Base-by-base conservation (phyloP, 2,113 vertebrate species). In the Alaudala cheleensis region DNA sequence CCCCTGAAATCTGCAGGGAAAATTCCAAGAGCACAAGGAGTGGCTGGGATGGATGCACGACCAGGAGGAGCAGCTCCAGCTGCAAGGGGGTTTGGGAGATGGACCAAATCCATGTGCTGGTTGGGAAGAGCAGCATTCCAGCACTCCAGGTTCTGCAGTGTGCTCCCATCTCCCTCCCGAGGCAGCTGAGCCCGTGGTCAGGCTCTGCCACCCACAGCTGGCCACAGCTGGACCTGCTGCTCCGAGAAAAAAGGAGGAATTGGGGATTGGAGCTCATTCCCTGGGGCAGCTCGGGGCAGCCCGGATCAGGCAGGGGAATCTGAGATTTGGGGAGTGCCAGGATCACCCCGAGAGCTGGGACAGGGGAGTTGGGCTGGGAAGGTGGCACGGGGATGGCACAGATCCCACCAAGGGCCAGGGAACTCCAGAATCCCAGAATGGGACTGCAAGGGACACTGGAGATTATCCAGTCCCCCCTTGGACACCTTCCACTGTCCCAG, bases 341-440 rank as follows among this genome's bases (percentile, higher is more conserved):
- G 14, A 16, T 60, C 69, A 34, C 28, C 37, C 44, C 0, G 0
- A 57, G 56, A 62, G 45, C 44, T 53, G 9, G 2, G 44, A 44
- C 26, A 0, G 1, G 42, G 14, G 17, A 33, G 13, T 0, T 1
- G 3, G 56, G 49, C 65, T 4, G 24, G 24, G 22, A 10, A 45
- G 2, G 34, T 5, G 5, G 7, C 11, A 5, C 23, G 3, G 50
- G 21, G 29, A 25, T 0, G 2, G 61, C 4, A 70, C 26, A 83
- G 34, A 47, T 37, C 31, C 2, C 9, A 2, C 9, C 31, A 19
- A 44, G 45, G n/a, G 15, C 3, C 5, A 3, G 47, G 42, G 31
- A 54, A 54, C 34, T 10, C 70, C 87, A 69, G 39, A 25, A 65
- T 51, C 15, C 10, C 60, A 33, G 22, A n/a, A 5, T 1, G 34